Base-by-base conservation (phyloP, 2,797 vertebrate species). In the Chelon auratus region DNA sequence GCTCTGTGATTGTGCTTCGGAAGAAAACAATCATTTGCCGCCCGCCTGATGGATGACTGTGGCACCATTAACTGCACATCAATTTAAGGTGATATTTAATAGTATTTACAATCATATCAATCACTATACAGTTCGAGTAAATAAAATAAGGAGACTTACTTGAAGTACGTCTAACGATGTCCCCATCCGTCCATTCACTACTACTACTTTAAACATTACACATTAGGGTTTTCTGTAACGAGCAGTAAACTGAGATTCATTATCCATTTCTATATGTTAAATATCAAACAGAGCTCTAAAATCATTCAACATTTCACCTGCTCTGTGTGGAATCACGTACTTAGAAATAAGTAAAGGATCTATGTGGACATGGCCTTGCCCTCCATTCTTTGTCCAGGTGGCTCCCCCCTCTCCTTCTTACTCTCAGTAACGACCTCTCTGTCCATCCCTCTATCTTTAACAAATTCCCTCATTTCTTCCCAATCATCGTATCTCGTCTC, bases 391-490 rank as follows among this genome's bases (percentile, higher is more conserved):
- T 37, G 53, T 61, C 51, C 47, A 26, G 3, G 42, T 52, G 68
- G 11, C 30, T 59, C 75, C 63, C 70, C 65, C 71, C 24, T 20
- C 70, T 81, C 37, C 55, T 69, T 30, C 75, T 86, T 68, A 82
- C 79, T 75, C 58, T 60, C 58, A 30, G 52, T 75, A 80, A 87
- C 11, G 20, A 81, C 75, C 77, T 73, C 71, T 20, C 63, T 39
- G 58, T 62, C 74, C 58, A 60, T 68, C 51, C 26, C 53, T 68
- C 57, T 7, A 40, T 83, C 80, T 87, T 89, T 82, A 86, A 83
- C 76, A 84, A 85, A 89, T 86, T 82, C 70, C 73, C 80, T 89
- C 75, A 83, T 91, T 87, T 89, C 80, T 81, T 75, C 80, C 68
- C 83, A 78, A 83, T 89, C 84, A 68, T 80, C 65, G 73, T 59